Percentiles rank a stretch among this genome's conserved stretches.
Conservation (phyloP, 1,140 invertebrate species). For the Euura saliciscinereae region DNA sequence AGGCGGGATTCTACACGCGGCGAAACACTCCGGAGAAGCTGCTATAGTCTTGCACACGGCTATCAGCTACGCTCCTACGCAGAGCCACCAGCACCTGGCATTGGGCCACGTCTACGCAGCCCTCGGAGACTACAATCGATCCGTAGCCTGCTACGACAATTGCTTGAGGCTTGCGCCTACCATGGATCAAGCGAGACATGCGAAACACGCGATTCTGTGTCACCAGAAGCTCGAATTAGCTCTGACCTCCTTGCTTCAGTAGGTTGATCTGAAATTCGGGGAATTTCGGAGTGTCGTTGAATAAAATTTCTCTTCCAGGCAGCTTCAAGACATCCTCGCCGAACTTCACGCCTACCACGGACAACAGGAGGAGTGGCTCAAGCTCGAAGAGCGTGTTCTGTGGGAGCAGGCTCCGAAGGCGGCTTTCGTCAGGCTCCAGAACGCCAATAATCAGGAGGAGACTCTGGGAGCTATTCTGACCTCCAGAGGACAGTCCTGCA, state of each 20-base stretch:
- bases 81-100: conserved; percentile 77
- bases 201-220: conserved; percentile 73
- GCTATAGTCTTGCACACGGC: conserved; percentile 80
- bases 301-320: conserved; percentile 57
- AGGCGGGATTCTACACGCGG: conserved; percentile 81
- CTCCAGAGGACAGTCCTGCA: conserved; percentile 58
- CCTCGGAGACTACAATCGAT: conserved; percentile 69
- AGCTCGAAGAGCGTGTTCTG: conserved; percentile 67
- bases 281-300: no score
- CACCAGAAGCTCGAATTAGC: conserved; percentile 71
- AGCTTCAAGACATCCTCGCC: conserved; percentile 68
- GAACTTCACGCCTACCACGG: conserved; percentile 72
- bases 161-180: conserved; percentile 70
- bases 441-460: conserved; percentile 25
- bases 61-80: conserved; percentile 75
- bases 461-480: conserved; percentile 39
- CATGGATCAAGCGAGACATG: conserved; percentile 59
- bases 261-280: conserved; percentile 48
- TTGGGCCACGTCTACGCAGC: conserved; percentile 80
- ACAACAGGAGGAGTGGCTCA: conserved; percentile 69
- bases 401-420: conserved; percentile 64
- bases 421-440: conserved; percentile 24
- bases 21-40: conserved; percentile 76
- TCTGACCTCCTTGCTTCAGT: conserved; percentile 71
- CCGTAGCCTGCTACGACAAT: conserved; percentile 72